These are phyloP conservation scores for Scleropages formosus DNA, from an alignment of 2,797 vertebrate species.

Conservation along the genomic window DNA sequence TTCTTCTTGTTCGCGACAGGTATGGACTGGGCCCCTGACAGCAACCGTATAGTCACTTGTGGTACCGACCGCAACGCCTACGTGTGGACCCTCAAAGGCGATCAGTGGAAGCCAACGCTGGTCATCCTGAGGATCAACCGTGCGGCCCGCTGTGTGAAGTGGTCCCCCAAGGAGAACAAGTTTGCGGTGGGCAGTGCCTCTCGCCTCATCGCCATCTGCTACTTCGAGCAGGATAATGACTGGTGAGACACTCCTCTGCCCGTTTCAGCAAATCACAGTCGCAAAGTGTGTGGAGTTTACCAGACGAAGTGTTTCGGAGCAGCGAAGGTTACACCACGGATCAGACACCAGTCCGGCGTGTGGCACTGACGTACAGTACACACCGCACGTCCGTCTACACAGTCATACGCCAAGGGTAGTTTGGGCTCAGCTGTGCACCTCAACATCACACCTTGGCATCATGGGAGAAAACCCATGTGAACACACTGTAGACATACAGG, in stretches of 20 bases:
- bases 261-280: neutral
- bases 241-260: constrained; percentile 65
- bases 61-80: constrained; percentile 98
- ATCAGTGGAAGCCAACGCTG: constrained; percentile 93
- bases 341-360: too few relatives aligned
- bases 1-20: constrained; percentile 61
- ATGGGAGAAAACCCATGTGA: too few relatives aligned
- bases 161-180: constrained; percentile 97
- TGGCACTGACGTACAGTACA: too few relatives aligned
- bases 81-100: constrained; percentile 97
- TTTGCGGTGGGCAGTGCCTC: constrained; percentile 97
- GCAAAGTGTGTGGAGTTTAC: neutral
- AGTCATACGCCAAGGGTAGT: too few relatives aligned
- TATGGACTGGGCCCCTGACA: constrained; percentile 98
- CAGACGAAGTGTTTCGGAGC: too few relatives aligned
- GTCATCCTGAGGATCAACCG: constrained; percentile 98
- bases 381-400: too few relatives aligned
- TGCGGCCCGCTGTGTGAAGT: constrained; percentile 94
- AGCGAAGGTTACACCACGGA: too few relatives aligned
- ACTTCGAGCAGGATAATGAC: constrained; percentile 98
- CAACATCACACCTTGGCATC: too few relatives aligned
- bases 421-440: too few relatives aligned
- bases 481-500: too few relatives aligned
- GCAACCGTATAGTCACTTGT: constrained; percentile 95
- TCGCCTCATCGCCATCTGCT: constrained; percentile 96